Evolutionary conservation across 2,888 invertebrate species (phyloP), one percentile per base, ranked within the genome.

Genomic region (Meteorus colon): DNA sequence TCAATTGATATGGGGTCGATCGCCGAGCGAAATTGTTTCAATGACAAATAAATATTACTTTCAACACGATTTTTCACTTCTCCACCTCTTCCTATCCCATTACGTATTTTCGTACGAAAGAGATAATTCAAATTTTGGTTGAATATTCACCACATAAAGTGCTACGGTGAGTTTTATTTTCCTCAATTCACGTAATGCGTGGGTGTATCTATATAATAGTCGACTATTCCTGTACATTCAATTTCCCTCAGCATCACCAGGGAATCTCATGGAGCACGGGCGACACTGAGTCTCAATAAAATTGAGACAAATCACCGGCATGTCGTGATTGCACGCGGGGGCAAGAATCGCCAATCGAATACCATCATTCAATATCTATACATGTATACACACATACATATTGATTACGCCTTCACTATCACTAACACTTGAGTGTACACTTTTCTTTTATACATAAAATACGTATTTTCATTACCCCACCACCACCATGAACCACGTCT

Each of bases 301-400:
- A 89, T 89, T 84, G 84, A 89, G 86, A 89, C 85, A 84, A 88
- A 89, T 89, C 79, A 85, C 79, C 76, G 76, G 60, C 76, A 70
- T 79, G 83, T 81, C 82, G 84, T 81, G 84, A 86, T 86, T 84
- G 82, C 77, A 77, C 83, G 77, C 83, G 78, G 81, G 84, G 82
- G 83, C 19, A 19, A 8, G 19, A 19, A 55, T 55, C 19, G 80
- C 75, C 73, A 55, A 73, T 73, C 72, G 24, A 59, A 59, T 55
- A 60, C 55, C 14, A 16, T 55, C 14, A 37, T 24, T 27, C 37
- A 14, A 29, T 31, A 37, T 16, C 63, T 29, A 27, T 27, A 31
- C 51, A 29, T 19, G 31, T 24, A 29, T 24, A 62, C 48, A 37
- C 19, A 65, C 65, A 29, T 19, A 34, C 19, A 48, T 51, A 48